Conservation (phyloP, 37 sponge, comb jelly and placozoan species). For the Halichondria panicea region DNA sequence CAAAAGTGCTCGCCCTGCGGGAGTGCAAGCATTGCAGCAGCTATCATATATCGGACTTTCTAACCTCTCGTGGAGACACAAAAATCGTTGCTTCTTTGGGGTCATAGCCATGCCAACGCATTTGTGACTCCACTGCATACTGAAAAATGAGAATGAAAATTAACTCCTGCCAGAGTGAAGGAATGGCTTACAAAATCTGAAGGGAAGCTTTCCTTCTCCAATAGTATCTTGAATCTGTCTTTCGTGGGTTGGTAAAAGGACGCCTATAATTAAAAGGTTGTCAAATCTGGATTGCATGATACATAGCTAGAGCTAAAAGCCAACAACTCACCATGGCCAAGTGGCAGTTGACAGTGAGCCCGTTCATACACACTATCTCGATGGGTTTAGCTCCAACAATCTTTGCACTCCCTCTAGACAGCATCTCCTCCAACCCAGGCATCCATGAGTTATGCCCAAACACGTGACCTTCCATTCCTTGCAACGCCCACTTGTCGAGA, state of each 20-base stretch:
- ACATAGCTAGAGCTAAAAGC: neutral
- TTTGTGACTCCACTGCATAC: conserved; percentile 83
- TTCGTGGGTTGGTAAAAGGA: conserved; percentile 88
- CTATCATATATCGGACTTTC: neutral
- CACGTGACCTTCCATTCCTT: conserved; percentile 48
- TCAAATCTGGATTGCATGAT: too few species aligned
- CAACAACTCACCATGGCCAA: conserved; percentile 61
- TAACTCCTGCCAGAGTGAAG: too few species aligned
- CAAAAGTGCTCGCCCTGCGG: conserved; percentile 60
- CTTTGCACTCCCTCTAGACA: conserved; percentile 38
- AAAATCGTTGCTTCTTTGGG: conserved; percentile 55
- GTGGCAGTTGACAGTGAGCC: conserved; percentile 84
- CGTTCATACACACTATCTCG: conserved; percentile 86
- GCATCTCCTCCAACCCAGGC: conserved; percentile 54
- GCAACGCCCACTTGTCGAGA: conserved; percentile 72
- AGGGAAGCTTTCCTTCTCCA: conserved; percentile 79
- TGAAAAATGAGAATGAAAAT: neutral
- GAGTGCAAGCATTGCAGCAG: neutral
- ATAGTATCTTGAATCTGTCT: conserved; percentile 76
- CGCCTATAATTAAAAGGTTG: too few species aligned
- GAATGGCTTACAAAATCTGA: conserved; percentile 82
- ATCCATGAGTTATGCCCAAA: conserved; percentile 50
- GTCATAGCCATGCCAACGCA: conserved; percentile 83
- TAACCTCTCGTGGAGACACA: conserved; percentile 60
- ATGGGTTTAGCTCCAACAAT: conserved; percentile 74